phyloP scores from a whole-genome alignment of 1,140 invertebrate species.

The Pentalonia nigronervosa region DNA sequence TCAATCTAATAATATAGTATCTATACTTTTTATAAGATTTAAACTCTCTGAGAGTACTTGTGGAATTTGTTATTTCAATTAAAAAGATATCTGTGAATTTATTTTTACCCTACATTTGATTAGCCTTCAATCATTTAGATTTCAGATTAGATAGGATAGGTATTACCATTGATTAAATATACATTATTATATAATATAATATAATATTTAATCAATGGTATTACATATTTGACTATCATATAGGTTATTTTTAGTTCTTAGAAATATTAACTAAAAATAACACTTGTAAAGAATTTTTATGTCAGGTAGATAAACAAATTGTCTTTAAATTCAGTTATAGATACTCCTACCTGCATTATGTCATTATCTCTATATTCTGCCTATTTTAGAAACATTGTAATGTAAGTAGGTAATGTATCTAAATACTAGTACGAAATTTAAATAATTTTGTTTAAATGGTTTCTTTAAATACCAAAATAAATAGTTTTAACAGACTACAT shows the following conservation, averaged over 20 bases:
- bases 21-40: neutral
- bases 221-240: neutral
- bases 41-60: too few species aligned
- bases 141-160: neutral
- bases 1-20: neutral
- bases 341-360: neutral
- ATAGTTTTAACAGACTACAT: neutral
- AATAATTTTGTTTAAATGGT: neutral
- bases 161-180: too few species aligned
- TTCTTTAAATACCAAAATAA: neutral
- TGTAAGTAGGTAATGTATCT: neutral
- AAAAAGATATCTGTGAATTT: neutral
- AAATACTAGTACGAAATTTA: neutral
- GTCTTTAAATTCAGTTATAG: neutral
- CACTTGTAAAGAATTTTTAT: neutral
- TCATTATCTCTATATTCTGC: neutral
- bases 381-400: conserved; percentile 2
- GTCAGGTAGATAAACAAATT: neutral
- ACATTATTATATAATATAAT: too few species aligned
- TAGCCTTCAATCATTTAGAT: neutral
- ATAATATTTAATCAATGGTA: too few species aligned
- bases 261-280: neutral
- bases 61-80: neutral
- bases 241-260: conserved; percentile 6
- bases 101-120: neutral